These are phyloP conservation scores for Hycleus phaleratus DNA, from an alignment of 1,140 invertebrate genomes.

Conservation along the genomic window DNA sequence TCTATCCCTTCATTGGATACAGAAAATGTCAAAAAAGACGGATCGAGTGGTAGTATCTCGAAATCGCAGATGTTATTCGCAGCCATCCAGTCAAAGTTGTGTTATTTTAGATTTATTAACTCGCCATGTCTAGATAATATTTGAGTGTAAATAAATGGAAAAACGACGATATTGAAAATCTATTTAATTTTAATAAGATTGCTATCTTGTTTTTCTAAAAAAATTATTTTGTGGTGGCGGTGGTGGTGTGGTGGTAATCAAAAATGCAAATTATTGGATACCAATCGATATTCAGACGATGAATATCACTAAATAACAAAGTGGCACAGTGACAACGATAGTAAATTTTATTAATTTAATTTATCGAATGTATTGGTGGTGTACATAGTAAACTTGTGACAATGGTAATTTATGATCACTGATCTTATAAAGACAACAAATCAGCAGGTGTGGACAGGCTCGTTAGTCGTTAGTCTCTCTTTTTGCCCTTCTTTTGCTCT, in stretches of 20 bases:
- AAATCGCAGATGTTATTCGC: conserved; percentile 20
- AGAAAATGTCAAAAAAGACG: conserved; percentile 17
- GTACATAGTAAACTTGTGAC: neutral
- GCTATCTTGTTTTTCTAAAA: too few relatives aligned
- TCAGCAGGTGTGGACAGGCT: conserved; percentile 25
- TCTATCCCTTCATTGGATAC: neutral
- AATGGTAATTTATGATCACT: conserved; percentile 18
- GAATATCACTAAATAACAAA: conserved; percentile 1
- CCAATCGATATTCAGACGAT: conserved; percentile 1
- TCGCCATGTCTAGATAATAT: conserved; percentile 10
- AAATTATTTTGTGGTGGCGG: too few relatives aligned
- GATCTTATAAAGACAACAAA: conserved; percentile 20
- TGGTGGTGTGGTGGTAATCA: neutral
- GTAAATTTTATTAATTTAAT: neutral
- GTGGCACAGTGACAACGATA: neutral
- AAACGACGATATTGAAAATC: neutral
- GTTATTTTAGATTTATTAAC: conserved; percentile 22
- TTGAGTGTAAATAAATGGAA: conserved; percentile 6
- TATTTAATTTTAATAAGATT: too few relatives aligned
- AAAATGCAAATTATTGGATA: conserved; percentile 6
- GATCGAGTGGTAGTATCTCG: conserved; percentile 15
- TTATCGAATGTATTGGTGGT: neutral
- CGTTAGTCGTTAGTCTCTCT: conserved; percentile 6
- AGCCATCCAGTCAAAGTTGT: neutral
- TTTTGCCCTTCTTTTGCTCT: too few relatives aligned